Evolutionary conservation across 2,113 vertebrate genomes (phyloP).

Genomic region (Ifrita kowaldi): DNA sequence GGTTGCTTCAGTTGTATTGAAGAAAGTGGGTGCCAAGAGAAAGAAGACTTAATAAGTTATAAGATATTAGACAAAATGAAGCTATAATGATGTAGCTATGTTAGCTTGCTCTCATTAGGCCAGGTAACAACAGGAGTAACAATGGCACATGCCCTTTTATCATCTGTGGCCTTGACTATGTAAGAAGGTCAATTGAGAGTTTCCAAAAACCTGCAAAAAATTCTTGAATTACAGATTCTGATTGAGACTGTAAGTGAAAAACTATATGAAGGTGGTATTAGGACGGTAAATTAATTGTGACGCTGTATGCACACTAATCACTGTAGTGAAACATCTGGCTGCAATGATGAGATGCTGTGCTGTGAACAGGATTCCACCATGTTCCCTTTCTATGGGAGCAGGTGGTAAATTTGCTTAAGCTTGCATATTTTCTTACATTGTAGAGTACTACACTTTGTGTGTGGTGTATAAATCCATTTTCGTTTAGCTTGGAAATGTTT

Average conservation of each 20-base stretch:
- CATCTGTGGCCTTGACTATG: accelerated
- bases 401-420: conserved; percentile 46
- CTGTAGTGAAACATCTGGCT: not conserved
- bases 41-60: not conserved
- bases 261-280: not conserved
- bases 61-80: not conserved
- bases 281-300: not conserved
- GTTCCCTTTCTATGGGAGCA: not conserved
- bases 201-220: not conserved
- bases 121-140: not conserved
- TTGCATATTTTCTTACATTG: conserved; percentile 4
- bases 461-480: conserved; percentile 4
- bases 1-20: not conserved
- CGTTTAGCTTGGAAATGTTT: not conserved
- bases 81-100: not conserved
- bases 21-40: not conserved
- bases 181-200: not conserved
- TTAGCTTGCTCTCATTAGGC: not conserved
- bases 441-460: not conserved
- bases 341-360: conserved; percentile 3
- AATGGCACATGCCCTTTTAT: not conserved
- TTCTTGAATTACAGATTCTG: not conserved
- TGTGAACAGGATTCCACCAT: not conserved
- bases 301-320: not conserved
- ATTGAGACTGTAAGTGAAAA: not conserved